Base-by-base conservation (phyloP, 2,113 vertebrate genomes). In the Seriola quinqueradiata region DNA sequence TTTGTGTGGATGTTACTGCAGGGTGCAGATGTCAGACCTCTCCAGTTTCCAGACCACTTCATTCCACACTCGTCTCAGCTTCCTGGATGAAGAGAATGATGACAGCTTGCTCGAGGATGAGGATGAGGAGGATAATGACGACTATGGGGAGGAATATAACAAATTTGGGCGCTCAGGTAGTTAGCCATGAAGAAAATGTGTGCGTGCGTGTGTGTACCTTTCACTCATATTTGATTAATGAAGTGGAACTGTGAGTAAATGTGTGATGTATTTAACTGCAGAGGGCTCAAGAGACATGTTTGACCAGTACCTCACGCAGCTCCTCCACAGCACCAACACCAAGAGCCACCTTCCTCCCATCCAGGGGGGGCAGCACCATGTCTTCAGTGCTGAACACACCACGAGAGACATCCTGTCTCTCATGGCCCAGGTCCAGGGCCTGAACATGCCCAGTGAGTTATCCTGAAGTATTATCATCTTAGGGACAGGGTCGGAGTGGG, bases 41-140 rank as follows among this genome's bases (percentile, higher is more conserved):
- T 95, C 97, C 21, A 97, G 96, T 78, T 97, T 99, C 88, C 97
- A 98, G 82, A 98, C 96, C 60, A 99, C 98, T 2, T 99, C 98
- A 13, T 99, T 97, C 87, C 97, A 97, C 92, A 99, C 98, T 0
- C 92, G 95, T 44, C 96, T 99, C 89, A 99, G 96, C 85, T 99
- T 99, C 90, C 91, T 99, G 93, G 98, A 99, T 75, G 93, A 96
- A 55, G 97, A 97, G 66, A 95, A 94, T 60, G 96, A 97, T 2
- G 95, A 97, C 7, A 94, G 95, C 69, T 87, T 98, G 19, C 96
- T 97, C 14, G 96, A 96, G 66, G 95, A 79, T 0, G 96, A 96
- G 11, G 90, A 94, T 0, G 92, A 89, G 1, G 89, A 94, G 0
- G 91, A 88, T 1, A 92, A 92, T 36, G 96, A 95, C 21, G 95